A percentile compares a stretch with the other conserved stretches of the same genome.
Evolutionary conservation across 2,113 vertebrate species (phyloP).

Genomic region (Pachyramphus minor): DNA sequence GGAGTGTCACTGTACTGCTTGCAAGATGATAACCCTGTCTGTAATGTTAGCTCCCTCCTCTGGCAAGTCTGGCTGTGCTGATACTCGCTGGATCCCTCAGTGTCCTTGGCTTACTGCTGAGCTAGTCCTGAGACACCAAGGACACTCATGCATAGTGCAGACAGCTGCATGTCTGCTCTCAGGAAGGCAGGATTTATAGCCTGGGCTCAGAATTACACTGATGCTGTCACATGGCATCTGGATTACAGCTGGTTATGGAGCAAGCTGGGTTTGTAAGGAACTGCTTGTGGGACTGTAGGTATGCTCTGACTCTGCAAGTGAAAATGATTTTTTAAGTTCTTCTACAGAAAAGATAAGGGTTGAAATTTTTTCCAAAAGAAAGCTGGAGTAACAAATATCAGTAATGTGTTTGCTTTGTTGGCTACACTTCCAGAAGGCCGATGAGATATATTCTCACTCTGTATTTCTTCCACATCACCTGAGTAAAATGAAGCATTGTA

Average conservation of each 20-base stretch:
- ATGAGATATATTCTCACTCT: not conserved
- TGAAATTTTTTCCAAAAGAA: not conserved
- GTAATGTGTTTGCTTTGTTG: not conserved
- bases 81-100: not conserved
- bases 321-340: not conserved
- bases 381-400: not conserved
- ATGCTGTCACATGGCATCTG: not conserved
- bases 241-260: not conserved
- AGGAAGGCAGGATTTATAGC: not conserved
- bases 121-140: not conserved
- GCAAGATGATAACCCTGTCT: not conserved
- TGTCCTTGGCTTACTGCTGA: not conserved
- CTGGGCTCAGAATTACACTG: not conserved
- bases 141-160: not conserved
- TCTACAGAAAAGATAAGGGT: not conserved
- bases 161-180: not conserved
- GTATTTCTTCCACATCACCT: not conserved
- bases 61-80: not conserved
- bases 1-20: not conserved
- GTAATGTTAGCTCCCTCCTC: not conserved
- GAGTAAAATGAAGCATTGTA: not conserved
- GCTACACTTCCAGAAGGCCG: not conserved
- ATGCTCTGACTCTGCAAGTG: not conserved
- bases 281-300: not conserved
- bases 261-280: not conserved